Evolutionary conservation across 2,113 vertebrate species (phyloP).

Genomic region (Marcusenius ussheri): DNA sequence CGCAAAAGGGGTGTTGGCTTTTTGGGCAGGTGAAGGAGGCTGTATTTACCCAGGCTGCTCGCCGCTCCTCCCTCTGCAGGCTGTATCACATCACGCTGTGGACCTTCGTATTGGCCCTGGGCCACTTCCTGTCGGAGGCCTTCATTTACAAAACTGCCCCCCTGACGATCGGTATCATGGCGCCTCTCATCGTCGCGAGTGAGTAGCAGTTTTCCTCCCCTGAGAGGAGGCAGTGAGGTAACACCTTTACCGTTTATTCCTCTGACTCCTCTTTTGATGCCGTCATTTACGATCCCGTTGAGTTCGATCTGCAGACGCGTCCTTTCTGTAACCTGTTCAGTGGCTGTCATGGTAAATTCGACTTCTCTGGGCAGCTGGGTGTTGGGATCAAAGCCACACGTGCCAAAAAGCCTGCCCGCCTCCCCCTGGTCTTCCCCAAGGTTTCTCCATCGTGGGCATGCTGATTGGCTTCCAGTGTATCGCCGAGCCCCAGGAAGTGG

Average conservation of each 20-base stretch:
- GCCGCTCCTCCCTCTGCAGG: slow-evolving; percentile 48
- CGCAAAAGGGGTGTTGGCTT: not conserved
- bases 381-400: not conserved
- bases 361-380: not conserved
- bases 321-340: not conserved
- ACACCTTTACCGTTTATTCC: not conserved
- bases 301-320: not conserved
- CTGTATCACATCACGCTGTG: slow-evolving; percentile 91
- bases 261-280: not conserved
- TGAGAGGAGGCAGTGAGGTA: not conserved
- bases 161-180: slow-evolving; percentile 82
- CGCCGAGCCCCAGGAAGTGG: slow-evolving; percentile 60
- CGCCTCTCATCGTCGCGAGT: slow-evolving; percentile 86
- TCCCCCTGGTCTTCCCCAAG: slow-evolving; percentile 47
- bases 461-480: slow-evolving; percentile 81
- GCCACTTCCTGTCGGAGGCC: slow-evolving; percentile 85
- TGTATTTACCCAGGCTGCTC: not conserved
- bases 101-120: slow-evolving; percentile 86
- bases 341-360: not conserved
- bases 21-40: not conserved
- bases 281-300: not conserved
- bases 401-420: not conserved
- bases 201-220: slow-evolving; percentile 28
- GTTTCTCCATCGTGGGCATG: slow-evolving; percentile 87
- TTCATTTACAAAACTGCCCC: slow-evolving; percentile 86